Evolutionary conservation across 2,888 invertebrate species (phyloP).

Genomic region (Lasioglossum villosulum): DNA sequence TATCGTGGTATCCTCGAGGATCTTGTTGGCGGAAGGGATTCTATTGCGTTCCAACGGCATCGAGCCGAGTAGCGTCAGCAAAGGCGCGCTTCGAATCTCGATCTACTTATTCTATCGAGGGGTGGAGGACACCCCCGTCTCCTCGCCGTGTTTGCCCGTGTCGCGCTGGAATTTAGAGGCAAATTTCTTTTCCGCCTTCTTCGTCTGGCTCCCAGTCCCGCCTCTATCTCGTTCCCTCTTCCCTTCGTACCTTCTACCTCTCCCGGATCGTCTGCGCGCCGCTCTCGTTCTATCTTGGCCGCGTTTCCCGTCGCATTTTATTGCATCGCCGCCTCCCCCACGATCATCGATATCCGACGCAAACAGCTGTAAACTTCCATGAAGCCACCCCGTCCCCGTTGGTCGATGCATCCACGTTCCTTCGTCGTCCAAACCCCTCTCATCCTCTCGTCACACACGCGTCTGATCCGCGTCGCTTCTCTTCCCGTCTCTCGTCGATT

Average conservation of each 20-base stretch:
- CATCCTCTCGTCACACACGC: slow-evolving; percentile 11
- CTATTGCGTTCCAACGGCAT: slow-evolving; percentile 73
- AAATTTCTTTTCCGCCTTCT: slow-evolving; percentile 70
- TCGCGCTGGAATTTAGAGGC: slow-evolving; percentile 71
- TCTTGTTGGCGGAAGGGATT: slow-evolving; percentile 72
- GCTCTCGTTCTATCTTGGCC: slow-evolving; percentile 46
- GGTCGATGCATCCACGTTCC: slow-evolving; percentile 48
- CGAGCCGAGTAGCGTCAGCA: slow-evolving; percentile 72
- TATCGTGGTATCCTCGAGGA: slow-evolving; percentile 73
- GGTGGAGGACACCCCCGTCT: slow-evolving; percentile 54
- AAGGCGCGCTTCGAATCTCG: slow-evolving; percentile 71
- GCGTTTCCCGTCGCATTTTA: slow-evolving; percentile 65
- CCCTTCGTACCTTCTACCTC: slow-evolving; percentile 5
- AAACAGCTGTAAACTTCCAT: slow-evolving; percentile 78
- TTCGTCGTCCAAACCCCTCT: slow-evolving; percentile 21
- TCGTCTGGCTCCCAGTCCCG: slow-evolving; percentile 19
- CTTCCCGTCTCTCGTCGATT: background rate
- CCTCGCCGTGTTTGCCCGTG: slow-evolving; percentile 50
- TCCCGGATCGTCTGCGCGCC: slow-evolving; percentile 13
- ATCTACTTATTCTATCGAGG: slow-evolving; percentile 70
- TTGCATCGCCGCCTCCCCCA: slow-evolving; percentile 71
- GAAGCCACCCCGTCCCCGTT: slow-evolving; percentile 58
- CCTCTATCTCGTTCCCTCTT: background rate
- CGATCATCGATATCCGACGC: slow-evolving; percentile 77
- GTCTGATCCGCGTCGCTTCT: slow-evolving; percentile 25